Evolutionary conservation across 2,797 vertebrate species (phyloP), one percentile per base, ranked within the genome.

Genomic region (Bovichtus diacanthus): DNA sequence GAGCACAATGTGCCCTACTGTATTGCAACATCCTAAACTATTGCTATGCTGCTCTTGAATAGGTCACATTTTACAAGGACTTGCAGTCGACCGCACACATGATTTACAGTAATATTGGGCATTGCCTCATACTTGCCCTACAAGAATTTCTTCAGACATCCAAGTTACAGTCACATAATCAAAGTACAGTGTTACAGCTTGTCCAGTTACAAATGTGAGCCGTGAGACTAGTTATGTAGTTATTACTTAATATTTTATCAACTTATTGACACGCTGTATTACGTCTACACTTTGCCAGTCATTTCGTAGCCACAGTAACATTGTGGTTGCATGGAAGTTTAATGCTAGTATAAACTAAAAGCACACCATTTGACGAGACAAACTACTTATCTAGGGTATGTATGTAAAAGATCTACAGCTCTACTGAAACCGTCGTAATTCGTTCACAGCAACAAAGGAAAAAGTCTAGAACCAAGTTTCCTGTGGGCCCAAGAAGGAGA

Each of bases 21-120:
- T 61, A 12, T 34, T 34, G 31, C 8, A 34, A 9, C 31, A 34
- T 34, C 31, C 31, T 8, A 31, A 34, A 31, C 31, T 34, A 34
- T 34, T 34, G 7, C 31, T 34, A 9, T 34, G 31, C 31, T 34
- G 31, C 31, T 34, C 31, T 34, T 2, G 9, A 5, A 74, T 39
- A 62, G 27, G 19, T 72, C 46, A 25, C n/a, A 63, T 55, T 50
- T 68, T 53, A 54, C 19, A 67, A 38, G 21, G 21, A 10, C 1
- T 13, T 29, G 61, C 4, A 0, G 27, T 29, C 60, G 18, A 0
- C 18, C 7, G 29, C 7, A 50, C 25, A 67, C 18, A 3, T 60
- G 16, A 41, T 27, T 4, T 3, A 46, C 44, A n/a, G 18, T 46
- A 8, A 34, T 34, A 34, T 27, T 27, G 27, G 27, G 27, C 27